Evolutionary conservation across 2,888 invertebrate genomes (phyloP).

Genomic region (Girardia tigrina): DNA sequence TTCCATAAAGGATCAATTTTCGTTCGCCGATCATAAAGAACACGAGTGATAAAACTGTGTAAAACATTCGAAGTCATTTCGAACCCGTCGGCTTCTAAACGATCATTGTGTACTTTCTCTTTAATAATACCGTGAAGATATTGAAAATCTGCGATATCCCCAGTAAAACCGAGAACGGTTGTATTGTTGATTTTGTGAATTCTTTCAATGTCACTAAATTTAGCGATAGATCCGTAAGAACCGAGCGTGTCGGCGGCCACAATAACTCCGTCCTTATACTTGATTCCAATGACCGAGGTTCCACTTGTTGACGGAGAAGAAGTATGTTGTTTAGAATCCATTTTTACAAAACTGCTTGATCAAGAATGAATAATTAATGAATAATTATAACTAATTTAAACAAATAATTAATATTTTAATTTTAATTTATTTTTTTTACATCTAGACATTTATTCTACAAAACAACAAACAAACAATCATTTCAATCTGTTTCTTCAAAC

Average conservation of each 20-base stretch:
- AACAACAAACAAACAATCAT: too few relatives aligned
- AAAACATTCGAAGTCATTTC: slow-evolving; percentile 56
- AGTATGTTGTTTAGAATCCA: slow-evolving; percentile 33
- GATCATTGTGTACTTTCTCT: slow-evolving; percentile 21
- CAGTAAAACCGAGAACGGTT: slow-evolving; percentile 74
- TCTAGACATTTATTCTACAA: too few relatives aligned
- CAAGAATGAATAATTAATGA: not conserved
- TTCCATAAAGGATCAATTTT: slow-evolving; percentile 92
- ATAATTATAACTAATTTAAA: not conserved
- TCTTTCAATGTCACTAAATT: slow-evolving; percentile 69
- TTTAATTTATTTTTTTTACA: too few relatives aligned
- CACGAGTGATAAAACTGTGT: slow-evolving; percentile 81
- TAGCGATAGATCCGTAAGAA: slow-evolving; percentile 79
- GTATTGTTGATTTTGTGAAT: slow-evolving; percentile 73
- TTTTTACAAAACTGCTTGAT: not conserved
- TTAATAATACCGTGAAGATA: slow-evolving; percentile 50
- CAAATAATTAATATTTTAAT: too few relatives aligned
- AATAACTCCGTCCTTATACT: slow-evolving; percentile 72
- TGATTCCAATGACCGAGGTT: slow-evolving; percentile 73
- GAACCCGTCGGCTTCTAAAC: slow-evolving; percentile 64
- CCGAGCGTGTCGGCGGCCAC: slow-evolving; percentile 81
- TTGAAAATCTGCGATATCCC: slow-evolving; percentile 93
- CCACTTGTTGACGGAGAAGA: slow-evolving; percentile 69
- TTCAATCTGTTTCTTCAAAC: too few relatives aligned
- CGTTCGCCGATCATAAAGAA: slow-evolving; percentile 68